Evolutionary conservation across 2,888 invertebrate species (phyloP), one percentile per base, ranked within the genome.

Genomic region (Eupithecia dodoneata): DNA sequence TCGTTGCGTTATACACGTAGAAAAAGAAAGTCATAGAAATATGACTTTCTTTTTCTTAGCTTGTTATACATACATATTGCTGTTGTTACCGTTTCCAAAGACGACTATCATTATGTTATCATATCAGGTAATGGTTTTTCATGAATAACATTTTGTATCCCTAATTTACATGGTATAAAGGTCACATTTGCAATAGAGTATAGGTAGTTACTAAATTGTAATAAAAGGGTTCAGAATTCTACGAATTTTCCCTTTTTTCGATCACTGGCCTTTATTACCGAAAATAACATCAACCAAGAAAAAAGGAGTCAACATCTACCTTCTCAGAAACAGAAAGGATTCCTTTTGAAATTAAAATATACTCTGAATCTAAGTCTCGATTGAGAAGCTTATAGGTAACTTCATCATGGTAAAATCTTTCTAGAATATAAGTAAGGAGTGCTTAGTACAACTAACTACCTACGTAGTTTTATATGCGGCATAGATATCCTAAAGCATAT

Each of bases 11-110:
- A 52, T 52, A 59, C 30, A 30, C 30, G 30, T 30, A 30, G 30
- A 30, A 30, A 30, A 30, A 30, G 30, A 30, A 30, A 30, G 30
- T 30, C 30, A 18, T 18, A 59, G 65, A 47, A 72, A 80, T 80
- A 78, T 73, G 74, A 75, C 78, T 79, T 73, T 80, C 69, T 76
- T 79, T 80, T 81, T 73, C 65, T n/a, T n/a, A n/a, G n/a, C n/a
- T n/a, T n/a, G n/a, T n/a, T n/a, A n/a, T n/a, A n/a, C n/a, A n/a
- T n/a, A n/a, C n/a, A n/a, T n/a, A n/a, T n/a, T n/a, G 55, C 76
- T 73, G 73, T 78, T 78, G 75, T 45, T 76, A 75, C 76, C 70
- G 69, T 69, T n/a, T 66, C 15, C n/a, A 30, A 55, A 76, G 74
- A 76, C 74, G 30, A 63, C 75, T 75, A 76, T 52, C 47, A 67